Percentiles rank a stretch among this genome's conserved stretches.
Conservation (phyloP, 2,797 vertebrate species). For the Poecile montanus region DNA sequence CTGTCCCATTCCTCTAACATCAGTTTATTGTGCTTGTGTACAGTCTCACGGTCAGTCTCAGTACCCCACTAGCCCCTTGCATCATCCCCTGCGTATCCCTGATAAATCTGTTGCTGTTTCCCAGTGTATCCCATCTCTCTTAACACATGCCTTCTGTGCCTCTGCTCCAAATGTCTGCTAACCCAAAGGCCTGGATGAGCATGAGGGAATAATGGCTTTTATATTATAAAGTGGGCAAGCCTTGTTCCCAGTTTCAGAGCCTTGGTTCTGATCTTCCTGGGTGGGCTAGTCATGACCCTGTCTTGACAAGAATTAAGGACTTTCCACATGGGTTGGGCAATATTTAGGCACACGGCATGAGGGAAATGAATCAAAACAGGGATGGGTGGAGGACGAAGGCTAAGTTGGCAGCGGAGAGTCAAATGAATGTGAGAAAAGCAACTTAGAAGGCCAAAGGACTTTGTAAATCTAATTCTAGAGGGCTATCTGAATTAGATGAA, state of each 20-base stretch:
- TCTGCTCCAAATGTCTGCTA: constrained; percentile 42
- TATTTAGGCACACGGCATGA: constrained; percentile 67
- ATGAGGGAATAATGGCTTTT: constrained; percentile 64
- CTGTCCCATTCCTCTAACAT: not conserved
- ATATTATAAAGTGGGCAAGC: constrained; percentile 51
- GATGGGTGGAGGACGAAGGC: constrained; percentile 68
- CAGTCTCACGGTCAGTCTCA: not conserved
- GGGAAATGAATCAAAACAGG: constrained; percentile 68
- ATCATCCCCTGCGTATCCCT: not conserved
- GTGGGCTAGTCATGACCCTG: constrained; percentile 71
- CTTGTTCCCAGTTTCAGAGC: constrained; percentile 60
- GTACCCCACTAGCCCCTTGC: not conserved
- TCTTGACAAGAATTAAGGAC: constrained; percentile 69
- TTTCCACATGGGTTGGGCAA: constrained; percentile 69
- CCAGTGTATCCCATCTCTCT: not conserved
- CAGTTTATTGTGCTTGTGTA: not conserved
- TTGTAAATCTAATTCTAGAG: constrained; percentile 17
- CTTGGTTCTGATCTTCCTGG: constrained; percentile 64
- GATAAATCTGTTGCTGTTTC: not conserved
- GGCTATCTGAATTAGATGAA: not conserved
- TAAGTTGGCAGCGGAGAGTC: constrained; percentile 48
- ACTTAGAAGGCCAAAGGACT: constrained; percentile 36
- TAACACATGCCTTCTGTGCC: constrained; percentile 50
- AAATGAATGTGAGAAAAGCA: constrained; percentile 59
- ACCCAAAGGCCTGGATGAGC: constrained; percentile 35